A percentile compares a stretch with the other conserved stretches of the same genome.
phyloP scores from a whole-genome alignment of 1,140 invertebrate species.

The Orius insidiosus region DNA sequence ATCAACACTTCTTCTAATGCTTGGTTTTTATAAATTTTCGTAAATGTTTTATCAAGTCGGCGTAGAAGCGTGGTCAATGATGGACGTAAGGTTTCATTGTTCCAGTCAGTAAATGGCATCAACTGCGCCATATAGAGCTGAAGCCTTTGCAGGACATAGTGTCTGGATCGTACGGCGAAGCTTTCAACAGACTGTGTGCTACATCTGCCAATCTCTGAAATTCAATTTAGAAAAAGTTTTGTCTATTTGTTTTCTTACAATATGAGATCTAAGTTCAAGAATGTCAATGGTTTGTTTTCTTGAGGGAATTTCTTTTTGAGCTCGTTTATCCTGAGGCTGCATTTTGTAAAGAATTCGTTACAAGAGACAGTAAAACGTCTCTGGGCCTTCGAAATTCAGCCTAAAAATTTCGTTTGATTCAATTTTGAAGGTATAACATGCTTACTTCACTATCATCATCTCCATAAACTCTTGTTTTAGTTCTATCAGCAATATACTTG shows the following conservation, averaged over 20 bases:
- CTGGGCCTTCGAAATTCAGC: conserved; percentile 80
- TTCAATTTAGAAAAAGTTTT: conserved; percentile 6
- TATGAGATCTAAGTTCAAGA: conserved; percentile 85
- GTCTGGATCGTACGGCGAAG: conserved; percentile 90
- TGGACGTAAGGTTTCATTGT: conserved; percentile 80
- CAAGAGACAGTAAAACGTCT: conserved; percentile 76
- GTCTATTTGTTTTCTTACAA: conserved; percentile 39
- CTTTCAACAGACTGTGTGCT: conserved; percentile 87
- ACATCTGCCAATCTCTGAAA: conserved; percentile 82
- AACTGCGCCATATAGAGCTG: conserved; percentile 89
- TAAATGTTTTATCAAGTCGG: conserved; percentile 89
- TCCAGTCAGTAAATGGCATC: conserved; percentile 90
- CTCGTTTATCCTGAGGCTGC: conserved; percentile 60
- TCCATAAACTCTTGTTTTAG: conserved; percentile 41
- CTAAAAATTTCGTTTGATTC: conserved; percentile 26
- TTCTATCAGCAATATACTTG: conserved; percentile 58
- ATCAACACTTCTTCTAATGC: conserved; percentile 75
- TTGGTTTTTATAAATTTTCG: conserved; percentile 92
- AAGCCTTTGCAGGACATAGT: conserved; percentile 77
- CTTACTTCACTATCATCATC: conserved; percentile 62
- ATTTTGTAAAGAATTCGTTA: conserved; percentile 77
- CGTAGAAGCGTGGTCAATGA: conserved; percentile 81
- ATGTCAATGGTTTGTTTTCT: conserved; percentile 80
- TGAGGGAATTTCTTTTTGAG: conserved; percentile 72
- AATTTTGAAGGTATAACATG: conserved; percentile 2